phyloP scores from a whole-genome alignment of 2,888 invertebrate species.

The Drosophila quinaria region DNA sequence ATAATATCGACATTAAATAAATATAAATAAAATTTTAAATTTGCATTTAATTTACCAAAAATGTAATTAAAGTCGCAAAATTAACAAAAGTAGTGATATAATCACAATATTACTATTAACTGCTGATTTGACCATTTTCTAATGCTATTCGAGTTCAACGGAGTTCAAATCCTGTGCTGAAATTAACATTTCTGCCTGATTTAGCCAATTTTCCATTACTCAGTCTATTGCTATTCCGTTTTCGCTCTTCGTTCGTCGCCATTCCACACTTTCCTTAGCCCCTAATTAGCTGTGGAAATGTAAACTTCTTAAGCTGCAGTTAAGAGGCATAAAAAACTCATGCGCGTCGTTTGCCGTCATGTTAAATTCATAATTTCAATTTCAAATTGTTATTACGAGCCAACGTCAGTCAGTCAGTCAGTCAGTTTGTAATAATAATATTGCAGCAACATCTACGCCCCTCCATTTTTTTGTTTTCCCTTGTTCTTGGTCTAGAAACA shows the following conservation, averaged over 20 bases:
- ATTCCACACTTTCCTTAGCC: constrained; percentile 13
- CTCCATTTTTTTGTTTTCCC: background rate
- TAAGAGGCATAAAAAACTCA: constrained; percentile 77
- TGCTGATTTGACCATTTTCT: background rate
- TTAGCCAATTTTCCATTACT: constrained; percentile 8
- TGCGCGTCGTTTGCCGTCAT: constrained; percentile 70
- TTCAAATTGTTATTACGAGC: constrained; percentile 71
- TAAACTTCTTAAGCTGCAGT: constrained; percentile 76
- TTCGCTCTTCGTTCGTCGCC: background rate
- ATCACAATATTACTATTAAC: background rate
- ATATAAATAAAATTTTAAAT: too few species aligned
- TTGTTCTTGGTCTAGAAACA: constrained; percentile 11
- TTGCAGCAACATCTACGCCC: background rate
- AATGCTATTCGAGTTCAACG: constrained; percentile 1
- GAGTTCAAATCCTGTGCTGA: background rate
- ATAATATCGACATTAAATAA: too few species aligned
- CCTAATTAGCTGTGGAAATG: constrained; percentile 64
- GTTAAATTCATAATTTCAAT: constrained; percentile 82
- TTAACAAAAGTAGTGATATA: background rate
- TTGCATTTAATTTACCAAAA: too few species aligned
- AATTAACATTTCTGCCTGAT: constrained; percentile 16
- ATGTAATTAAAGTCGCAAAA: background rate
- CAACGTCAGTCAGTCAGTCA: constrained; percentile 22
- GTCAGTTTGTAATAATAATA: constrained; percentile 19
- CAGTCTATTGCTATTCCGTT: background rate